Evolutionary conservation across 2,797 vertebrate genomes (phyloP).

Genomic region (Phaenicophaeus curvirostris): DNA sequence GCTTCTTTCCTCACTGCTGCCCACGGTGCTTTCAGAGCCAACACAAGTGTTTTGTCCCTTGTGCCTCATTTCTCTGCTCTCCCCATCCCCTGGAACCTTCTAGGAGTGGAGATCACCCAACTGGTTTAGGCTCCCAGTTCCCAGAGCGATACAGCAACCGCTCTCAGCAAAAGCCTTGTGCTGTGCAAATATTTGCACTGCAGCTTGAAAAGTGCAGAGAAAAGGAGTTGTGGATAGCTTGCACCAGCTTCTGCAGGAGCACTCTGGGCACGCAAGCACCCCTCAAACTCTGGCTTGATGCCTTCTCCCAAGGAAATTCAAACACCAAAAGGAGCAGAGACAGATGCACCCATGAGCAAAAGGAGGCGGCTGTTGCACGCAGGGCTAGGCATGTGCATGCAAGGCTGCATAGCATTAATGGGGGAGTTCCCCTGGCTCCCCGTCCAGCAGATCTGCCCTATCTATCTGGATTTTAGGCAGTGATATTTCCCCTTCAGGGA

Average conservation of each 20-base stretch:
- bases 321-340: background rate
- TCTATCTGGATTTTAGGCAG: background rate
- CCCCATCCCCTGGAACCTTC: background rate
- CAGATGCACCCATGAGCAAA: background rate
- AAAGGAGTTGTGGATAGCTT: background rate
- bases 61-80: background rate
- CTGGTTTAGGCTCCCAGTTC: background rate
- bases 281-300: background rate
- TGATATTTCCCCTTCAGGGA: background rate
- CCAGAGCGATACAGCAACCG: background rate
- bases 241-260: background rate
- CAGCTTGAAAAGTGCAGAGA: background rate
- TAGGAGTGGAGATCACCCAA: background rate
- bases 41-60: accelerated
- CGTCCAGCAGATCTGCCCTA: background rate
- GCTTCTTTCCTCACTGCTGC: background rate
- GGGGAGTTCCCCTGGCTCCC: background rate
- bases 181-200: conserved; percentile 55
- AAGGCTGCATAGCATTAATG: background rate
- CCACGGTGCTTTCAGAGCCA: background rate
- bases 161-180: background rate
- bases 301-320: background rate
- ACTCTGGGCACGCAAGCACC: background rate
- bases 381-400: background rate
- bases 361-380: background rate